A percentile compares a stretch with the other conserved stretches of the same genome.
These are phyloP conservation scores for Odontocerum albicorne DNA, from an alignment of 2,888 invertebrate species.

Conservation along the genomic window DNA sequence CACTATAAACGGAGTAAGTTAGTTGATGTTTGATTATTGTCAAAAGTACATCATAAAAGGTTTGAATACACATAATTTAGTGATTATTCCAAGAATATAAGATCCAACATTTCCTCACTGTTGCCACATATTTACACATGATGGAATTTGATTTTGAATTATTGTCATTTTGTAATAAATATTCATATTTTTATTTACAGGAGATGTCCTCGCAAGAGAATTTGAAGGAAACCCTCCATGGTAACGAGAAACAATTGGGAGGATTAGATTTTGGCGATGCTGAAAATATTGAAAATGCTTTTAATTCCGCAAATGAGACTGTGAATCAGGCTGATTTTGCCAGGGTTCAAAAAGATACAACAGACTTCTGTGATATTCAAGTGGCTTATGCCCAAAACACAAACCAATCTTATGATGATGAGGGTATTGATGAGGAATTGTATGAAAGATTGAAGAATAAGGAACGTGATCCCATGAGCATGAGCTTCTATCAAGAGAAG, in stretches of 20 bases:
- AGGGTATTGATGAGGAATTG: constrained; percentile 50
- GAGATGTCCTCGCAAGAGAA: constrained; percentile 43
- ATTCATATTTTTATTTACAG: constrained; percentile 35
- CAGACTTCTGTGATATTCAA: constrained; percentile 57
- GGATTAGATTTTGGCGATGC: constrained; percentile 40
- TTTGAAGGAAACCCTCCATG: constrained; percentile 47
- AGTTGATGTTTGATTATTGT: too few relatives aligned
- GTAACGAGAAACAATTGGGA: constrained; percentile 47
- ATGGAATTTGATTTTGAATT: too few relatives aligned
- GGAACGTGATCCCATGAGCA: constrained; percentile 65
- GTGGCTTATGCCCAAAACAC: constrained; percentile 50
- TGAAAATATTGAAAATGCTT: constrained; percentile 16
- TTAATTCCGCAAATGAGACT: constrained; percentile 37
- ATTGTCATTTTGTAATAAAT: too few relatives aligned
- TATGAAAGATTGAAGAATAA: constrained; percentile 58
- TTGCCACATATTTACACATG: too few relatives aligned
- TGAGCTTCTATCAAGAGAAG: constrained; percentile 66
- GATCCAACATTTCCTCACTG: too few relatives aligned
- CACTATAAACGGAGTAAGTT: too few relatives aligned
- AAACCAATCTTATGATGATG: constrained; percentile 49
- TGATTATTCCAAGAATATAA: too few relatives aligned
- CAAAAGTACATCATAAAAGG: too few relatives aligned
- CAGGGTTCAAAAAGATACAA: constrained; percentile 63
- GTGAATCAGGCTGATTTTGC: constrained; percentile 56
- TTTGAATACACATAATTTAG: too few relatives aligned